Evolutionary conservation across 1,140 invertebrate species (phyloP).

Genomic region (Delia radicum): DNA sequence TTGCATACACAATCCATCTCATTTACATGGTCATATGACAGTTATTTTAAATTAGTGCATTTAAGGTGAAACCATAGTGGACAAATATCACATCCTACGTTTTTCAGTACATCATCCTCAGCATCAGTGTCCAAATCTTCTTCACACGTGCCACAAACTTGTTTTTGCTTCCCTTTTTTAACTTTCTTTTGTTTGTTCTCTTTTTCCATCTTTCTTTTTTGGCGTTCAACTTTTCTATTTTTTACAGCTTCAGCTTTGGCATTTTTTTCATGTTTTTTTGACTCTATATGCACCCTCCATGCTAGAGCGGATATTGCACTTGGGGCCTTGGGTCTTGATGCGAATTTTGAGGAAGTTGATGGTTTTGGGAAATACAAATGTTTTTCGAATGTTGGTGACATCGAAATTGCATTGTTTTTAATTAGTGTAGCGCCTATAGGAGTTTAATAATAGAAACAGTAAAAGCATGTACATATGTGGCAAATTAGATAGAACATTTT

Average conservation of each 20-base stretch:
- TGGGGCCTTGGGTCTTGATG: not conserved
- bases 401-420: too few species aligned
- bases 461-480: too few species aligned
- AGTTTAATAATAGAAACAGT: too few species aligned
- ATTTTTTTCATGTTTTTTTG: not conserved
- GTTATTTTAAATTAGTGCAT: too few species aligned
- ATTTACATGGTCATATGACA: too few species aligned
- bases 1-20: too few species aligned
- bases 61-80: too few species aligned
- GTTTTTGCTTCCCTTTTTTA: not conserved
- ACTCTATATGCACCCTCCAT: not conserved
- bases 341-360: not conserved
- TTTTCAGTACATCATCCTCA: too few species aligned
- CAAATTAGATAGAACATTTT: too few species aligned
- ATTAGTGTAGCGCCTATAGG: too few species aligned
- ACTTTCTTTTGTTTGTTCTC: not conserved
- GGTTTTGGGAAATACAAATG: not conserved
- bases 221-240: not conserved
- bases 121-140: not conserved
- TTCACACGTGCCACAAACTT: not conserved
- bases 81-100: too few species aligned
- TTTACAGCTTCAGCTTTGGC: not conserved
- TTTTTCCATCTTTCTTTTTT: not conserved
- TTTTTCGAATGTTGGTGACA: not conserved
- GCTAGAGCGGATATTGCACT: not conserved